phyloP scores from a whole-genome alignment of 2,113 vertebrate species.

The Thunnus maccoyii region DNA sequence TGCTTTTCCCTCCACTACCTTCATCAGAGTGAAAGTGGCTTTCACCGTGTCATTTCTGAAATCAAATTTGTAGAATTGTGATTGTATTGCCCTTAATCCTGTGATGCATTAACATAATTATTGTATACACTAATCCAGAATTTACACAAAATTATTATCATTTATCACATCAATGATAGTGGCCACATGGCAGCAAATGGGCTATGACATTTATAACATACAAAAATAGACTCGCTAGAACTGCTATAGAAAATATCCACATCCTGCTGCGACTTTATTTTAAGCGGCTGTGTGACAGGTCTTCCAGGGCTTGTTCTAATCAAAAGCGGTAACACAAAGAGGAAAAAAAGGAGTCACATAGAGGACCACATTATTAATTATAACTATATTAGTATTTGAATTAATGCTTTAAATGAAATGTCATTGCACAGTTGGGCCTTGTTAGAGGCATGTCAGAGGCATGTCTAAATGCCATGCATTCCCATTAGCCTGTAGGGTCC shows the following conservation, averaged over 20 bases:
- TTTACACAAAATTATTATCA: conserved; percentile 29
- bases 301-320: conserved; percentile 3
- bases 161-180: not conserved
- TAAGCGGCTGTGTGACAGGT: not conserved
- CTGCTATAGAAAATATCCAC: not conserved
- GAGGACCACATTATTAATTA: not conserved
- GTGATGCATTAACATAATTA: conserved; percentile 48
- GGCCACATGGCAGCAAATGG: not conserved
- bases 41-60: conserved; percentile 14
- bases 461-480: conserved; percentile 41
- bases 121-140: conserved; percentile 35
- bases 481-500: conserved; percentile 45
- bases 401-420: conserved; percentile 36
- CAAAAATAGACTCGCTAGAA: not conserved
- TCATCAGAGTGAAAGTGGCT: conserved; percentile 13
- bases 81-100: conserved; percentile 47
- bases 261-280: conserved; percentile 6
- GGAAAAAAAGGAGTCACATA: not conserved
- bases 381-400: conserved; percentile 11
- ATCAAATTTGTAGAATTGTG: conserved; percentile 32
- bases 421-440: conserved; percentile 30
- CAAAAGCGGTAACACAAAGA: not conserved
- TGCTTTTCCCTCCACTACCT: conserved; percentile 42
- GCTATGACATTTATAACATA: not conserved
- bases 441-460: conserved; percentile 27